A percentile compares a stretch with the other conserved stretches of the same genome.
Conservation (phyloP, 2,797 vertebrate genomes). For the Antennarius maculatus region DNA sequence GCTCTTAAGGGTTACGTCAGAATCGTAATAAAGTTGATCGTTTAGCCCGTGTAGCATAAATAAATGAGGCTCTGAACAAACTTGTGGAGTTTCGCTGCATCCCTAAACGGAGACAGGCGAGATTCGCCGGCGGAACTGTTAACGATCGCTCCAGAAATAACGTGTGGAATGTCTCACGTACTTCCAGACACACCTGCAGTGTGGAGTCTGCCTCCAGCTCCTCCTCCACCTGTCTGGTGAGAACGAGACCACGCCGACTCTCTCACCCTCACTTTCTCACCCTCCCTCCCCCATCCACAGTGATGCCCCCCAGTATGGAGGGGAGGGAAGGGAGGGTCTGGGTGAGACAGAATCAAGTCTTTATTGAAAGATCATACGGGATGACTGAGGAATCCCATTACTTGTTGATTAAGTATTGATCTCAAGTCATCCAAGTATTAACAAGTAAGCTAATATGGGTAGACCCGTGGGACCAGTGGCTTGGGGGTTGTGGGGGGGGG, state of each 20-base stretch:
- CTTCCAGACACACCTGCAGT: constrained; percentile 60
- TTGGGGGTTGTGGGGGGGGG: constrained; percentile 63
- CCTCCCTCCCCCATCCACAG: constrained; percentile 43
- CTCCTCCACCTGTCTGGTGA: constrained; percentile 45
- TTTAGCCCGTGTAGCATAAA: no score
- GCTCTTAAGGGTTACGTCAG: no score
- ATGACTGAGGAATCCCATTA: constrained; percentile 99
- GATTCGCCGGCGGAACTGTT: no score
- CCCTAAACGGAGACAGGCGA: no score
- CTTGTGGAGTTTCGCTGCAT: no score
- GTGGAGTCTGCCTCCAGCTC: constrained; percentile 40
- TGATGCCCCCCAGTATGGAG: constrained; percentile 30
- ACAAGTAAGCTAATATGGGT: constrained; percentile 99
- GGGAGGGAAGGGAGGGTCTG: constrained; percentile 4
- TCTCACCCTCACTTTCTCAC: constrained; percentile 45
- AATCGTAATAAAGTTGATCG: no score
- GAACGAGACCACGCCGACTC: constrained; percentile 35
- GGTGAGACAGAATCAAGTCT: constrained; percentile 89
- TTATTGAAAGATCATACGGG: constrained; percentile 99
- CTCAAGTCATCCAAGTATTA: constrained; percentile 93
- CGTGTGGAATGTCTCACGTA: constrained; percentile 1
- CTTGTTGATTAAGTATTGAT: constrained; percentile 99
- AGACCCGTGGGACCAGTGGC: constrained; percentile 97
- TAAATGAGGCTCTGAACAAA: no score
- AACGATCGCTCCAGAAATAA: constrained; percentile 4